phyloP scores from a whole-genome alignment of 1,140 invertebrate species.

The Trissolcus basalis region DNA sequence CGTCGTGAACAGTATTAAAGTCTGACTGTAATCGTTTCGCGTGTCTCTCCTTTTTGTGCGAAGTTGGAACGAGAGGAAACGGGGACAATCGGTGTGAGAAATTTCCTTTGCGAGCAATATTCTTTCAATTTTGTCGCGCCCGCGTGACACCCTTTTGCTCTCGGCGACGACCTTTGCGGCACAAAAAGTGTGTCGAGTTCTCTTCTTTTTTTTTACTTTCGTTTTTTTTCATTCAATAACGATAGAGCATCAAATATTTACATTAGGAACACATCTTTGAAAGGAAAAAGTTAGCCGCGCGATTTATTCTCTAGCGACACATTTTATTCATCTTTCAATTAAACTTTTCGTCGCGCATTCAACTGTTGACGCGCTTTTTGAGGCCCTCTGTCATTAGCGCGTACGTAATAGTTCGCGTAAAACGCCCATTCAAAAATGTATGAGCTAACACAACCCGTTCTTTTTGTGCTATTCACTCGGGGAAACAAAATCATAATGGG shows the following conservation, averaged over 20 bases:
- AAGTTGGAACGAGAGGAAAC: slow-evolving; percentile 17
- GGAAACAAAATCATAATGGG: too few species aligned
- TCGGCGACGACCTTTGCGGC: slow-evolving; percentile 24
- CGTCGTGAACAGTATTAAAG: slow-evolving; percentile 29
- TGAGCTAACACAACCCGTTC: too few species aligned
- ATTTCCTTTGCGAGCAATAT: slow-evolving; percentile 38
- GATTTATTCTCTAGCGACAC: background rate
- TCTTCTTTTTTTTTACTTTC: too few species aligned
- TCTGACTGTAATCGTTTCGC: slow-evolving; percentile 34
- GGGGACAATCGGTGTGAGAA: slow-evolving; percentile 32
- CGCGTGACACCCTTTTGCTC: slow-evolving; percentile 33
- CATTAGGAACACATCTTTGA: too few species aligned
- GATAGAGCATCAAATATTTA: slow-evolving; percentile 35
- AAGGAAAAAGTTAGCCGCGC: too few species aligned
- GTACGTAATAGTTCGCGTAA: too few species aligned
- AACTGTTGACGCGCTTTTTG: background rate
- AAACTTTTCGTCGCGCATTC: slow-evolving; percentile 3
- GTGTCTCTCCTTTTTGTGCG: slow-evolving; percentile 23
- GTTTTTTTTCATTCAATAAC: slow-evolving; percentile 39
- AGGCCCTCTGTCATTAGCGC: too few species aligned
- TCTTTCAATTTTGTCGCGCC: slow-evolving; percentile 37
- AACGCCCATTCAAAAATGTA: too few species aligned
- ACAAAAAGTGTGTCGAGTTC: slow-evolving; percentile 29
- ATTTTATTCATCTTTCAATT: slow-evolving; percentile 38
- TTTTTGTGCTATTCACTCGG: too few species aligned